These are phyloP conservation scores for Stigmatopora argus DNA, from an alignment of 2,113 vertebrate species.

Conservation along the genomic window DNA sequence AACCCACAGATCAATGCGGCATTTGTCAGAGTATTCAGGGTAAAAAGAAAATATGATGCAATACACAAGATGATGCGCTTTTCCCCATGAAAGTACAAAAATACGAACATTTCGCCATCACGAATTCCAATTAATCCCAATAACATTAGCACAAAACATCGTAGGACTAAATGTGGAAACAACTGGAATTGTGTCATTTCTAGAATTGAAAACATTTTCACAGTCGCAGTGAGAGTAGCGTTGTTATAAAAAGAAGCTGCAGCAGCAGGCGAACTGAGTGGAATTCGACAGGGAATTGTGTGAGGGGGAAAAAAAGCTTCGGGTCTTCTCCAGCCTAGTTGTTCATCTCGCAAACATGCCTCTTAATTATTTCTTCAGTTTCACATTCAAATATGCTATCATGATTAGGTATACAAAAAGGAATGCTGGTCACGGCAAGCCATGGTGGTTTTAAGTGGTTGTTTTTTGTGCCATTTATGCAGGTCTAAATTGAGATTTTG, in stretches of 20 bases:
- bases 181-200: not conserved
- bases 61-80: not conserved
- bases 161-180: not conserved
- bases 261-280: not conserved
- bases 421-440: not conserved
- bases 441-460: not conserved
- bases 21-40: conserved; percentile 35
- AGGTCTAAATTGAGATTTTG: too few species aligned
- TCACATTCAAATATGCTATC: not conserved
- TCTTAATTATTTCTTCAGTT: conserved; percentile 53
- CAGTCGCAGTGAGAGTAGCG: conserved; percentile 4
- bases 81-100: not conserved
- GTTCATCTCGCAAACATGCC: conserved; percentile 47
- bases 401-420: not conserved
- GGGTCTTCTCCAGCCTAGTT: conserved; percentile 48
- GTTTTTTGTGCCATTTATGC: not conserved
- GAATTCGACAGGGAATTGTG: conserved; percentile 35
- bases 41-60: conserved; percentile 31
- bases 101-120: not conserved
- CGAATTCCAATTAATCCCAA: not conserved
- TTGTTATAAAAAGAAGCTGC: conserved; percentile 2
- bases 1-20: conserved; percentile 28
- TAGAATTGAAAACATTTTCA: not conserved
- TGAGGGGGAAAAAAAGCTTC: conserved; percentile 35
- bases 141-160: not conserved